phyloP scores from a whole-genome alignment of 2,797 vertebrate genomes.

The Scarus forsteni region DNA sequence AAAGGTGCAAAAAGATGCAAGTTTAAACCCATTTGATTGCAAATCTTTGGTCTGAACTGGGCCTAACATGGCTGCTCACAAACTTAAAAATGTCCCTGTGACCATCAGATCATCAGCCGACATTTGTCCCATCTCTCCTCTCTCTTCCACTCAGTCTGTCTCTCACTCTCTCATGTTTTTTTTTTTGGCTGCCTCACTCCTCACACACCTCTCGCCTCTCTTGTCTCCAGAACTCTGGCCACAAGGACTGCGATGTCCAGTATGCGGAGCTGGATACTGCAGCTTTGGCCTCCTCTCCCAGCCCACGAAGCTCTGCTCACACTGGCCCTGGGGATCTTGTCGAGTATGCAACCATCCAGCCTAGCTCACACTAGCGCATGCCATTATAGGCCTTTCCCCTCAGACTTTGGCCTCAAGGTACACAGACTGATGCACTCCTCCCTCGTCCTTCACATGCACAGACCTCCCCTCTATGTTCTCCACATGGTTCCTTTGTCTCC shows the following conservation, averaged over 20 bases:
- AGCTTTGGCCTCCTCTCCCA: conserved; percentile 90
- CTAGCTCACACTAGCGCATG: conserved; percentile 92
- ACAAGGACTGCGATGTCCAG: conserved; percentile 92
- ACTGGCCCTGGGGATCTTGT: conserved; percentile 91
- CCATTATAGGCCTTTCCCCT: conserved; percentile 89
- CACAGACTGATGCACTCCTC: conserved; percentile 76
- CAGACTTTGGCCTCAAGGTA: conserved; percentile 93
- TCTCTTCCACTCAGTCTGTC: conserved; percentile 14
- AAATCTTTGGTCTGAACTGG: too few relatives aligned
- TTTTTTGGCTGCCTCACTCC: conserved; percentile 76
- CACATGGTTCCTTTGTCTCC: conserved; percentile 51
- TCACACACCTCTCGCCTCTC: conserved; percentile 84
- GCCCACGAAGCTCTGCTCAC: conserved; percentile 86
- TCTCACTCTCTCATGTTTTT: conserved; percentile 34
- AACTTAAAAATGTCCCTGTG: conserved; percentile 40
- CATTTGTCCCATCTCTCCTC: conserved; percentile 36
- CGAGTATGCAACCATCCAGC: conserved; percentile 95
- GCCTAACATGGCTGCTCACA: conserved; percentile 32
- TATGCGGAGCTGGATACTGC: conserved; percentile 96
- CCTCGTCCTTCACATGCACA: conserved; percentile 59
- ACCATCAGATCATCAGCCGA: conserved; percentile 37
- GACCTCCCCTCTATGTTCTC: conserved; percentile 39
- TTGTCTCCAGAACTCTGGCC: conserved; percentile 90
- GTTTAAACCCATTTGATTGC: too few relatives aligned
- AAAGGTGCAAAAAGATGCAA: too few relatives aligned